These are phyloP conservation scores for Sarcophaga carnaria DNA, from an alignment of 2,888 invertebrate species.

Conservation along the genomic window DNA sequence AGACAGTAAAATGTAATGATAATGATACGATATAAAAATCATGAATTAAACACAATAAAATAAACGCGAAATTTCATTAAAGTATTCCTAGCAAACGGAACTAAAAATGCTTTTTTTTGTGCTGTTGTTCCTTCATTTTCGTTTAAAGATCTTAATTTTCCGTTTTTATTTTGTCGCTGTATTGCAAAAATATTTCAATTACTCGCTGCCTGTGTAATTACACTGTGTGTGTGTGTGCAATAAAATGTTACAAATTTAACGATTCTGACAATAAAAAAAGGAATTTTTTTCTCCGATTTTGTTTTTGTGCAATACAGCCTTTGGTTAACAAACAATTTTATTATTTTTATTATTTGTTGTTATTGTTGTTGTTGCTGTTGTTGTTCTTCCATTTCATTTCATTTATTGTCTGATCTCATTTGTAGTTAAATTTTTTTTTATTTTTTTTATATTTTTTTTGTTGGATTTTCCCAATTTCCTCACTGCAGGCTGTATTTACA, in stretches of 20 bases:
- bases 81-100: background rate
- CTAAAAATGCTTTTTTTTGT: background rate
- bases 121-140: background rate
- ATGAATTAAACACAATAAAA: background rate
- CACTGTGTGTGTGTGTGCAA: slow-evolving; percentile 34
- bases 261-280: slow-evolving; percentile 42
- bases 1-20: background rate
- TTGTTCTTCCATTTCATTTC: background rate
- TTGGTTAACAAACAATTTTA: slow-evolving; percentile 39
- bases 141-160: slow-evolving; percentile 56
- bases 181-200: slow-evolving; percentile 45
- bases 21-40: background rate
- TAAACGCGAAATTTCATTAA: background rate
- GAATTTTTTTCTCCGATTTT: background rate
- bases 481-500: slow-evolving; percentile 25
- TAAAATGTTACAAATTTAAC: slow-evolving; percentile 45
- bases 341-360: background rate
- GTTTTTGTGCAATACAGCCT: slow-evolving; percentile 14
- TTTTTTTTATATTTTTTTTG: too few species aligned
- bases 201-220: slow-evolving; percentile 35
- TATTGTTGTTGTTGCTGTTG: background rate
- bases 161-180: slow-evolving; percentile 3
- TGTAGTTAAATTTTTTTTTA: background rate
- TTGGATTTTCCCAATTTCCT: slow-evolving; percentile 5
- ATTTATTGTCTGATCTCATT: slow-evolving; percentile 3